Evolutionary conservation across 2,113 vertebrate genomes (phyloP), one percentile per base, ranked within the genome.

Genomic region (Pelmatolapia mariae): DNA sequence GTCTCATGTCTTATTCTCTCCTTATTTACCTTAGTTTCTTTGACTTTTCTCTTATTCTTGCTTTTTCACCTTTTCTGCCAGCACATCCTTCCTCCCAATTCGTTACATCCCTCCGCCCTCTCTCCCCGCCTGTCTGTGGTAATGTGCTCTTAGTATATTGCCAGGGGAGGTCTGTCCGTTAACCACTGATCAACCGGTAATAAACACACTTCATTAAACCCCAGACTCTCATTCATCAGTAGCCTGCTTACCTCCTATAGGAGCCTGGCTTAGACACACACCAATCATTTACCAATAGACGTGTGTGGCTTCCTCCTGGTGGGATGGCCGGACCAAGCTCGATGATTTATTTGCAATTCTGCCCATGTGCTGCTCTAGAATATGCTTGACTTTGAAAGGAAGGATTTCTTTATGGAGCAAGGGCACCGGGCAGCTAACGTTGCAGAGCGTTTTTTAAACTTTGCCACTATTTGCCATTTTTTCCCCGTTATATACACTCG

Each of bases 121-220:
- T 40, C 84, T 9, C 16, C 87, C 76, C 24, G 5, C 80, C 76
- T 59, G 31, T 84, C 83, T 90, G 36, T 50, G 57, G 33, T 71
- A 68, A 82, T 89, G 54, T 73, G 68, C 86, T 81, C 29, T 81
- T 40, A 31, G 76, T 80, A 63, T 81, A 91, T 33, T 68, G 79
- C 90, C 82, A 54, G 33, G 79, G 89, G 87, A 91, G 87, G 83
- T 91, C 87, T 82, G 83, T 87, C 89, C n/a, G 40, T 92, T 93
- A 93, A 91, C 92, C 84, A 66, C 88, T 76, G 91, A 92, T 94
- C 92, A 86, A 63, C 81, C 26, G 8, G 82, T 92, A 93, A 94
- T 95, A 95, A 95, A 94, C 92, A 88, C 92, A 95, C 93, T 96
- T 96, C 95, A 95, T 96, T 95, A 95, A 91, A 89, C 91, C 89